Percentiles rank a stretch among this genome's conserved stretches.
phyloP scores from a whole-genome alignment of 2,113 vertebrate genomes.

The Labrus mixtus region DNA sequence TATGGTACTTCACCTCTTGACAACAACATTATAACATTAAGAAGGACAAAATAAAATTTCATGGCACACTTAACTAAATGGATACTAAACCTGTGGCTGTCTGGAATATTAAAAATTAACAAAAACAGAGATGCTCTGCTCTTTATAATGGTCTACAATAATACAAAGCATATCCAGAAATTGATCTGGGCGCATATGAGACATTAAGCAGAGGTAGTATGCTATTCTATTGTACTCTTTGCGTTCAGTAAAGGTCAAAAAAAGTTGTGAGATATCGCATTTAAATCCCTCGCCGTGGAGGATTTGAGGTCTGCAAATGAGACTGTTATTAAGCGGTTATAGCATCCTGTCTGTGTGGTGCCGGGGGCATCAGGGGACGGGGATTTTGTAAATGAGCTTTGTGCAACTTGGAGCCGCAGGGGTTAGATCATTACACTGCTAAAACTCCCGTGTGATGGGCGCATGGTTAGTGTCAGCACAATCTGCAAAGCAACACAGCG shows the following conservation, averaged over 20 bases:
- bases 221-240: background rate
- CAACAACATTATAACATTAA: background rate
- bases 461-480: constrained; percentile 64
- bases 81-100: background rate
- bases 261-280: background rate
- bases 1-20: background rate
- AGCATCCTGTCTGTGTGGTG: constrained; percentile 23
- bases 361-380: constrained; percentile 9
- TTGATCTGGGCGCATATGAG: background rate
- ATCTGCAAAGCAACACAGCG: constrained; percentile 36
- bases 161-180: constrained; percentile 5
- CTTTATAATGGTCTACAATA: constrained; percentile 2
- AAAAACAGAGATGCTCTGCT: background rate
- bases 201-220: background rate
- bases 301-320: constrained; percentile 18
- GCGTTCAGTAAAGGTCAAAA: constrained; percentile 40
- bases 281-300: constrained; percentile 32
- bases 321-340: constrained; percentile 32
- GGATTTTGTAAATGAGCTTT: constrained; percentile 60
- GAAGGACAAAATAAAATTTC: constrained; percentile 1
- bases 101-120: background rate
- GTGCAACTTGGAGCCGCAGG: constrained; percentile 20
- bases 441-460: constrained; percentile 39
- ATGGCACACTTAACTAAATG: constrained; percentile 5
- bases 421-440: constrained; percentile 34